Conservation (phyloP, 2,113 vertebrate genomes). For the Dromas ardeola region DNA sequence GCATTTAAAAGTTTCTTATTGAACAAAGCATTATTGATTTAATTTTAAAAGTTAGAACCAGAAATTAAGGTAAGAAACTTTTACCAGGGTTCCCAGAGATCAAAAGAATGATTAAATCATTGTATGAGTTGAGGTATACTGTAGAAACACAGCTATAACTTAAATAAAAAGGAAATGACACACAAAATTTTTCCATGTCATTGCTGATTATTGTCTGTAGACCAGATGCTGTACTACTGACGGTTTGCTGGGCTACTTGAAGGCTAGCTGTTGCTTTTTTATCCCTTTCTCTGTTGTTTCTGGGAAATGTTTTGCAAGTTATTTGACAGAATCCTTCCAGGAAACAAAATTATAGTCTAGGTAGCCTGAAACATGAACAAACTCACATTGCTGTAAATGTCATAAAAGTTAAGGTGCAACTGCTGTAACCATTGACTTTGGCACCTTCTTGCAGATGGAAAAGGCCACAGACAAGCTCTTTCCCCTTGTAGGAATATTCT, state of each 20-base stretch:
- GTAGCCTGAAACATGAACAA: neutral
- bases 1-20: neutral
- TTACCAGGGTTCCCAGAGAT: neutral
- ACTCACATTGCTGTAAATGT: neutral
- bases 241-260: neutral
- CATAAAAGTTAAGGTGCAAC: neutral
- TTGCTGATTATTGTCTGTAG: neutral
- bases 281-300: neutral
- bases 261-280: neutral
- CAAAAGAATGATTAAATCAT: neutral
- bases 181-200: neutral
- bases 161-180: neutral
- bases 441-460: neutral
- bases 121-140: neutral
- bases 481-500: neutral
- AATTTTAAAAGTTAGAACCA: neutral
- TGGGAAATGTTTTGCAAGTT: neutral
- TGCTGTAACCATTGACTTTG: neutral
- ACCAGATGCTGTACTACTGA: neutral
- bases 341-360: neutral
- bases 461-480: neutral
- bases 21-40: neutral
- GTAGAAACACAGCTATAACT: neutral
- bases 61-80: constrained; percentile 12
- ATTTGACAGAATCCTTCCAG: neutral